These are phyloP conservation scores for Nemopilema nomurai DNA, from an alignment of 30 jellyfish, hydroid and myxozoan species.

Conservation along the genomic window DNA sequence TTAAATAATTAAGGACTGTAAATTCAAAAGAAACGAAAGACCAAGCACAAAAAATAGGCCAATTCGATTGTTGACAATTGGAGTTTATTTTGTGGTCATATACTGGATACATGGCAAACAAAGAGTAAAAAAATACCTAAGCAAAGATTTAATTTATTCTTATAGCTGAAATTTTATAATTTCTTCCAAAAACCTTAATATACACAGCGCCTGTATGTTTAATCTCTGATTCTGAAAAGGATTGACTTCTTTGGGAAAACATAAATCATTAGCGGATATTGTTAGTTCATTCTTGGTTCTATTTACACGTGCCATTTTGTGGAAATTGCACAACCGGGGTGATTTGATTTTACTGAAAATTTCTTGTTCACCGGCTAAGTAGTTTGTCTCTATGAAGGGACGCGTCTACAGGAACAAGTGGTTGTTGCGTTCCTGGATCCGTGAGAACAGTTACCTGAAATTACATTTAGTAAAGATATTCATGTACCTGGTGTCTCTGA, in stretches of 20 bases:
- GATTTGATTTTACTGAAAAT: background rate
- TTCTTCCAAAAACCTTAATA: background rate
- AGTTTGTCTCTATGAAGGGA: conserved; percentile 56
- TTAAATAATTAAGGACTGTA: too few relatives aligned
- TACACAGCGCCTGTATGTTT: too few relatives aligned
- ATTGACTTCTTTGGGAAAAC: background rate
- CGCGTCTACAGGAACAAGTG: conserved; percentile 67
- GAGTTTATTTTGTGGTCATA: too few relatives aligned
- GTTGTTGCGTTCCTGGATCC: conserved; percentile 87
- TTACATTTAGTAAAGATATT: background rate
- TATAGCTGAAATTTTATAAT: background rate
- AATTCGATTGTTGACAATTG: too few relatives aligned
- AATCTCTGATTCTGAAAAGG: too few relatives aligned
- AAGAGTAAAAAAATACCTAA: too few relatives aligned
- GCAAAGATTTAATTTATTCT: too few relatives aligned
- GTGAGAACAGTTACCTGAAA: conserved; percentile 83
- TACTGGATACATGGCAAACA: too few relatives aligned
- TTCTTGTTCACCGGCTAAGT: background rate
- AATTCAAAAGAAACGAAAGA: too few relatives aligned
- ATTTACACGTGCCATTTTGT: background rate
- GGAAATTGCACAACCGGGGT: background rate
- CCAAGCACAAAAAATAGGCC: too few relatives aligned
- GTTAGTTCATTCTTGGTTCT: background rate
- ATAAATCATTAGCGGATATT: background rate
- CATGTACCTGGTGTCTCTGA: too few relatives aligned